Evolutionary conservation across 2,888 invertebrate genomes (phyloP), one percentile per base, ranked within the genome.

Genomic region (Drosophila pseudotalamancana): DNA sequence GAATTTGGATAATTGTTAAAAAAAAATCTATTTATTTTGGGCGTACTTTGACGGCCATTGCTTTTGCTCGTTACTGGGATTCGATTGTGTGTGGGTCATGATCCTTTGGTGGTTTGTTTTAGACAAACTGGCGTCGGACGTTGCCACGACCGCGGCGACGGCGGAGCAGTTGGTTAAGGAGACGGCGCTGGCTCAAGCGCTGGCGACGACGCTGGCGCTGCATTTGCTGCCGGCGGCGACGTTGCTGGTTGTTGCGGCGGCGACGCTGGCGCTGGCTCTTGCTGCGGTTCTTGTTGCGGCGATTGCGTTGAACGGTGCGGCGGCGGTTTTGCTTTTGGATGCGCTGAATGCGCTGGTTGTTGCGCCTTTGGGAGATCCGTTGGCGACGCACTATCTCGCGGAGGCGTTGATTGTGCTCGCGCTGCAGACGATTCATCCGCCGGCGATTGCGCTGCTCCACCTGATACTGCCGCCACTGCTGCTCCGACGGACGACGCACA

Each of bases 381-480:
- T 80, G 86, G 8, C 76, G 86, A 1, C 75, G 84, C 29, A 73
- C 1, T 4, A 80, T 14, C 3, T 55, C 49, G 1, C 78, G 68
- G 0, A 84, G 35, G 9, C 61, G 76, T 21, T 75, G 67, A 16
- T 76, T 83, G 6, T 86, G 76, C 46, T 83, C 73, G 8, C 65
- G 71, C 32, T 83, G 83, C 39, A 83, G 59, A 1, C 68, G 72
- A 23, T 77, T 72, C 8, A 85, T 23, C 29, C 86, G 83, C 0
- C 80, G 85, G 2, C 82, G 85, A 18, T 76, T 78, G 60, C 78
- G 78, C 37, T 80, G 69, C 16, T 67, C 67, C 42, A 56, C 1
- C 55, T 78, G 86, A 50, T 53, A 81, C 23, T 84, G 86, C 8
- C 71, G 80, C 83, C 85, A 83, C 46, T 85, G 61, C 14, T 54